Base-by-base conservation (phyloP, 2,888 invertebrate genomes). In the Drosophila pseudotalamancana region DNA sequence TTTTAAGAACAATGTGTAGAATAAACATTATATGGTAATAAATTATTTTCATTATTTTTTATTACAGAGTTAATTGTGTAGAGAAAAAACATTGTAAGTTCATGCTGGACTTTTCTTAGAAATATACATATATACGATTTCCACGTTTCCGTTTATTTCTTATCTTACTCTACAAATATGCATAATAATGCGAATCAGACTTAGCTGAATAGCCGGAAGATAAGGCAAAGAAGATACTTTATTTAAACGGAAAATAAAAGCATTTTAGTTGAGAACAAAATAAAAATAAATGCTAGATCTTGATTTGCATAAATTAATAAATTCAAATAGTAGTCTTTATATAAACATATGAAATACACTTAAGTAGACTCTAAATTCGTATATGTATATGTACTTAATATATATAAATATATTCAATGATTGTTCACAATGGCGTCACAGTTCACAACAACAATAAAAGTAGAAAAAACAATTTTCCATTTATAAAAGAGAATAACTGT, bases 341-440 rank as follows among this genome's bases (percentile, higher is more conserved):
- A 35, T 51, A 16, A 11, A 37, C 9, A 39, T 37, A 45, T 39
- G 35, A 35, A 19, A 43, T 18, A 57, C 35, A 21, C 19, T 49
- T 19, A 27, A 19, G 37, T 21, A 37, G 37, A 37, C 19, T 37
- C 11, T 11, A 43, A 6, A 25, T 9, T 21, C 11, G 12, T 35
- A 6, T 18, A 27, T 19, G 4, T 19, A 12, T 25, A 49, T 49
- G 21, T 37, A 35, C 4, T 35, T 19, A 23, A 34, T 25, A 48
- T 35, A n/a, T n/a, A n/a, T 31, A 31, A 37, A 51, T 56, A 42
- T 42, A 51, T 45, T 45, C 50, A 25, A 48, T 53, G 66, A 49
- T 37, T 65, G 37, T 21, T 32, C 29, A 12, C 27, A 29, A 60
- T 69, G 68, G 45, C 69, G 69, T 68, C 69, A 69, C 69, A 69